These are phyloP conservation scores for Tiliacea aurago DNA, from an alignment of 2,888 invertebrate species.

Conservation along the genomic window DNA sequence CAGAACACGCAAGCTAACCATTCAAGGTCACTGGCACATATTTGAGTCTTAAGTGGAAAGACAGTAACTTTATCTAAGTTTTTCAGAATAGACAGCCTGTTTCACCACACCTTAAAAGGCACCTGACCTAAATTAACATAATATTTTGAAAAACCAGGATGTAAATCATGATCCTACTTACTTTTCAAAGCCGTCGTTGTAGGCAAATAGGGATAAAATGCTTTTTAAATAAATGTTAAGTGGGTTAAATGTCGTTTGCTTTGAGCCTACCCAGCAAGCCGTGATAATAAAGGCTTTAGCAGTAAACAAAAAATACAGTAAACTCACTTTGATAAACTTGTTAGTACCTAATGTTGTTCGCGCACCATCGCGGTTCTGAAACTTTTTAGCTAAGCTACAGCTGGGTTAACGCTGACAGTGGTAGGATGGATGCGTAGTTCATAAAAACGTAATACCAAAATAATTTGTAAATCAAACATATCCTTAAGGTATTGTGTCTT, in stretches of 20 bases:
- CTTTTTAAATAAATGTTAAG: conserved; percentile 40
- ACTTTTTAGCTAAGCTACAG: not conserved
- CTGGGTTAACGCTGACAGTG: conserved; percentile 10
- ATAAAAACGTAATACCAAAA: too few species aligned
- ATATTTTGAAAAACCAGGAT: not conserved
- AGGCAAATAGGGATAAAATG: conserved; percentile 29
- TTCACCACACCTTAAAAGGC: conserved; percentile 5
- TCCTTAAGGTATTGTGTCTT: too few species aligned
- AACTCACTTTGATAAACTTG: conserved; percentile 13
- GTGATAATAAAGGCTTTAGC: conserved; percentile 11
- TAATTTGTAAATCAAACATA: too few species aligned
- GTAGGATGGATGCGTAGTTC: too few species aligned
- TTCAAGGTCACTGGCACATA: too few species aligned
- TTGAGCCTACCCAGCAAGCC: conserved; percentile 28
- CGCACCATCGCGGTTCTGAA: not conserved
- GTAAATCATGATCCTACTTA: conserved; percentile 7
- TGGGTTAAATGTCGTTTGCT: conserved; percentile 31
- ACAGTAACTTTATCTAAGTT: too few species aligned
- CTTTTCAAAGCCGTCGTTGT: conserved; percentile 13
- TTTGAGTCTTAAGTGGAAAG: too few species aligned
- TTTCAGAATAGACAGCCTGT: not conserved
- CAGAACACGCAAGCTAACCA: too few species aligned
- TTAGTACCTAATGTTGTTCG: not conserved
- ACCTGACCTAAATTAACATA: not conserved
- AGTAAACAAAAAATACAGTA: conserved; percentile 8